Conservation (phyloP, 37 sponge, comb jelly and placozoan genomes). For the Aphrocallistes beatrix region DNA sequence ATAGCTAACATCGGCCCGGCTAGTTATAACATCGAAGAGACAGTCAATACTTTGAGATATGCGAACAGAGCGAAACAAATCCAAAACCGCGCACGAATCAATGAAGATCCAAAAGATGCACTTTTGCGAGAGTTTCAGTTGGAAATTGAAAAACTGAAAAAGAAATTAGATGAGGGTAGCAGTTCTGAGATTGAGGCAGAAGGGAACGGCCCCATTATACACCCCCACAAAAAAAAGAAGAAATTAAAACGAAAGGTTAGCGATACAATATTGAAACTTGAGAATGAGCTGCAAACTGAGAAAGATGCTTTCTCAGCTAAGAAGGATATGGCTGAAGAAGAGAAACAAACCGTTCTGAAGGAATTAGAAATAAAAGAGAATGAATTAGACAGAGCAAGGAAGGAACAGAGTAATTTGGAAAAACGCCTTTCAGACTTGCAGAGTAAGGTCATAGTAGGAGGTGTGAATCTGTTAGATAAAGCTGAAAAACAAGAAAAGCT, state of each 20-base stretch:
- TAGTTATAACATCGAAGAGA: slow-evolving; percentile 83
- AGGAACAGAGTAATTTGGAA: slow-evolving; percentile 64
- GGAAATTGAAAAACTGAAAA: slow-evolving; percentile 76
- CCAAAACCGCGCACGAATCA: slow-evolving; percentile 87
- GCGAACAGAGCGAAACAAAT: slow-evolving; percentile 93
- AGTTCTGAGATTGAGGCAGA: background rate
- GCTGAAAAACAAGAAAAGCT: slow-evolving; percentile 86
- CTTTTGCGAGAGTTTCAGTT: slow-evolving; percentile 94
- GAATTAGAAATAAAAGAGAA: slow-evolving; percentile 62
- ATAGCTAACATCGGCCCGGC: slow-evolving; percentile 96
- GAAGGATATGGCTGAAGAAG: slow-evolving; percentile 70
- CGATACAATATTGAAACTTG: slow-evolving; percentile 2
- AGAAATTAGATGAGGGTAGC: slow-evolving; percentile 52
- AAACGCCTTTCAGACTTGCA: slow-evolving; percentile 55
- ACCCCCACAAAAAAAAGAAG: slow-evolving; percentile 2
- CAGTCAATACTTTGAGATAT: slow-evolving; percentile 85
- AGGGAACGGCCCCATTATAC: background rate
- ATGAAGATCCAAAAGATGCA: slow-evolving; percentile 99
- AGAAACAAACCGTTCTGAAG: slow-evolving; percentile 43
- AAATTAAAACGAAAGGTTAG: slow-evolving; percentile 17
- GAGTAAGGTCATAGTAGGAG: slow-evolving; percentile 89
- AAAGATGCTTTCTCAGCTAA: slow-evolving; percentile 37
- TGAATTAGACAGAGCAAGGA: slow-evolving; percentile 59
- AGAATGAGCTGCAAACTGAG: slow-evolving; percentile 59
- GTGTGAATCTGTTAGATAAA: slow-evolving; percentile 92